Evolutionary conservation across 23 tunicate genomes (phyloP), one percentile per base, ranked within the genome.

Genomic region (Diplosoma virens): DNA sequence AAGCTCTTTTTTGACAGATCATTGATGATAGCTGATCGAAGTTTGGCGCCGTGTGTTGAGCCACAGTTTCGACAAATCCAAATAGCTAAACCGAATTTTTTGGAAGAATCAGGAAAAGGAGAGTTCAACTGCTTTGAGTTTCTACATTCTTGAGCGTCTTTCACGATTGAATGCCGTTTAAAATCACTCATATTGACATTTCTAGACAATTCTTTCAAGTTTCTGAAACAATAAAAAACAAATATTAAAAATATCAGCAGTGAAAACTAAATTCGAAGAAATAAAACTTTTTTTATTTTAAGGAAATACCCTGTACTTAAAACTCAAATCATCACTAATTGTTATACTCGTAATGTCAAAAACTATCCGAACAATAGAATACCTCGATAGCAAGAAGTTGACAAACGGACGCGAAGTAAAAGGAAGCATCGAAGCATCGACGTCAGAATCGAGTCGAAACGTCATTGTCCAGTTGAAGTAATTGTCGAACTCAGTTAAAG

Each of bases 401-500:
- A 58, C 6, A 58, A 58, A 58, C 65, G 65, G 26, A 11, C 65
- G 16, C 6, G 82, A 71, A 18, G 25, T 48, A 45, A 79, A 83
- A 34, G 81, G 81, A 1, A 73, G 33, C 76, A 83, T 55, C 88
- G 74, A 58, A 9, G 73, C 88, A 31, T 83, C 74, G 30, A 83
- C 81, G 82, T 83, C 88, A 17, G 88, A 83, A 24, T 60, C 66
- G 30, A 36, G n/a, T 30, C 81, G 71, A 52, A 34, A 78, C 6
- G 88, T 75, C 88, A 83, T 83, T 5, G 88, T 83, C 88, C 88
- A 83, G 61, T 83, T 83, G 76, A 75, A 83, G 30, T 58, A 83
- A 22, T 65, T 28, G 7, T 76, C 82, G 21, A 73, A 76, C 3
- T 60, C 47, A 36, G 36, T 35, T 25, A 73, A 65, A 22, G 24